Evolutionary conservation across 2,888 invertebrate genomes (phyloP).

Genomic region (Drosophila crucigera): DNA sequence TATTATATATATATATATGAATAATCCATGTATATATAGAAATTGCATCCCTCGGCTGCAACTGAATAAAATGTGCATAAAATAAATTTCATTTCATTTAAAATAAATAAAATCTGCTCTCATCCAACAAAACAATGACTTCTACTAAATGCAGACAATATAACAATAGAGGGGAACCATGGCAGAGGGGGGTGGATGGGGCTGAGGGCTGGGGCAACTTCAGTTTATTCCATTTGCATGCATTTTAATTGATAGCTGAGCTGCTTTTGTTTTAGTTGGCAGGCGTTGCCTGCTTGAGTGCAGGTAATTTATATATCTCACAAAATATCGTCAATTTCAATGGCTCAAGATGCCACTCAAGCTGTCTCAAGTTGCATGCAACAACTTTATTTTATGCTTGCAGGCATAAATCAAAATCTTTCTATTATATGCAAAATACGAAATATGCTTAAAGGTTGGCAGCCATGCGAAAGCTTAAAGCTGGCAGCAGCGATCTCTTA

Average conservation of each 20-base stretch:
- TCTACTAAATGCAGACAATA: constrained; percentile 56
- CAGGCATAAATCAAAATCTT: neutral
- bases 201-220: neutral
- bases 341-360: constrained; percentile 16
- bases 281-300: constrained; percentile 12
- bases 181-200: neutral
- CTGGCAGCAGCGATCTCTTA: neutral
- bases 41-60: constrained; percentile 59
- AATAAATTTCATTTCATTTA: constrained; percentile 80
- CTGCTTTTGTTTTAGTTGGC: constrained; percentile 31
- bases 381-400: constrained; percentile 10
- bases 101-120: constrained; percentile 72
- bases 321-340: constrained; percentile 35
- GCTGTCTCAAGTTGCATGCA: constrained; percentile 14
- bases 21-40: constrained; percentile 48
- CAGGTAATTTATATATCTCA: constrained; percentile 46
- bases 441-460: neutral
- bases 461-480: neutral
- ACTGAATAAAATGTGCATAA: constrained; percentile 74
- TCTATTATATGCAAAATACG: neutral
- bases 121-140: constrained; percentile 55
- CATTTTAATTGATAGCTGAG: constrained; percentile 73
- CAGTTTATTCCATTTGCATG: constrained; percentile 48
- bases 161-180: neutral
- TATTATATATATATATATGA: neutral